Evolutionary conservation across 2,797 vertebrate species (phyloP), one percentile per base, ranked within the genome.

Genomic region (Melanotaenia boesemani): DNA sequence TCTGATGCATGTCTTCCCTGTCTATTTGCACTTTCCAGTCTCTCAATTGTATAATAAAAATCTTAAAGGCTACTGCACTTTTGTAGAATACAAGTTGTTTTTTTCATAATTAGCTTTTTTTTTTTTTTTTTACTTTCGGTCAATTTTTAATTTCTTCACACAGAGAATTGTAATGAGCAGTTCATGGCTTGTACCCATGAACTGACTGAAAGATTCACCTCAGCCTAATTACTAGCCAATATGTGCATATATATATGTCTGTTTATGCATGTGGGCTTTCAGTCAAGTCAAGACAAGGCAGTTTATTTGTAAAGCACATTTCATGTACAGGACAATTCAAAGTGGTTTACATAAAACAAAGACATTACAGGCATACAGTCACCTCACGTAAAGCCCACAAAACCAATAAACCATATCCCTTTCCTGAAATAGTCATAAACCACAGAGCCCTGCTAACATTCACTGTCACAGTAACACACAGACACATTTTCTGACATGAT

Each of bases 401-500:
- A 54, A 58, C n/a, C 28, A 73, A 66, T 58, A 64, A 39, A 59
- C 6, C 10, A 22, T 18, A 68, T 18, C 11, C 37, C 37, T 28
- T 48, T 60, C 67, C 62, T 32, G 64, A 55, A 67, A 70, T 59
- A 70, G 46, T 46, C 36, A 37, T 41, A 15, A 48, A 24, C 52
- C 24, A 54, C 26, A 28, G n/a, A 56, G 52, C 63, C 22, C 44
- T n/a, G 9, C 50, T 62, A 69, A 32, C 67, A 9, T 62, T 66
- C 61, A 76, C 58, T 48, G 37, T 63, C 56, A 70, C 68, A 59
- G 56, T 16, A 34, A 63, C 32, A 63, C 32, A 70, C 22, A 54
- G 63, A 65, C 57, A 56, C 4, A 60, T 58, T 68, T 74, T 12
- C 63, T 72, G 66, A 76, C 74, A 63, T 36, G 37, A 24, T n/a